These are phyloP conservation scores for Parnassius glacialis DNA, from an alignment of 2,888 invertebrate species.

Conservation along the genomic window DNA sequence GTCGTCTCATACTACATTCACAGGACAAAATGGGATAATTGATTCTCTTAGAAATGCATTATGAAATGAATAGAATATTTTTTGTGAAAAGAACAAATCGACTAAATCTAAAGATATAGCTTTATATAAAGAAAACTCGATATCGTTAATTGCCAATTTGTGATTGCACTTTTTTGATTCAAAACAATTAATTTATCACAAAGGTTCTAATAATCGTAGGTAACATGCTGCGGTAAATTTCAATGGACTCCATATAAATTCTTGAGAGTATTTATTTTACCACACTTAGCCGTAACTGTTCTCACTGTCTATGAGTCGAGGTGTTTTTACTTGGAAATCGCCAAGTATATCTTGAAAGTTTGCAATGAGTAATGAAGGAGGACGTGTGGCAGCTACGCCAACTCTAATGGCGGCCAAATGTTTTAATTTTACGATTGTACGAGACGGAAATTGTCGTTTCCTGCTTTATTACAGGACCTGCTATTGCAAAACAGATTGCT, in stretches of 20 bases:
- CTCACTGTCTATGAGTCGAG: constrained; percentile 38
- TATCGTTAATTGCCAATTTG: too few species aligned
- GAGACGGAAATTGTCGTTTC: background rate
- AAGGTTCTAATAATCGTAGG: too few species aligned
- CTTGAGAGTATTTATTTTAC: background rate
- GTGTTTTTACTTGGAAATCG: constrained; percentile 41
- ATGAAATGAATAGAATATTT: too few species aligned
- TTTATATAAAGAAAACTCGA: too few species aligned
- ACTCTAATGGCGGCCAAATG: constrained; percentile 50
- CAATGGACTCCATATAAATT: constrained; percentile 4
- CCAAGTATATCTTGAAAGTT: constrained; percentile 38
- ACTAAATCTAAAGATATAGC: too few species aligned
- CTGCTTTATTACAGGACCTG: background rate
- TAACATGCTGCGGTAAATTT: too few species aligned
- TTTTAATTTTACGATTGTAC: constrained; percentile 46
- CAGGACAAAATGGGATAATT: too few species aligned
- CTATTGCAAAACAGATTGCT: background rate
- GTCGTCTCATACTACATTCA: too few species aligned
- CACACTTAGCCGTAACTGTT: constrained; percentile 5
- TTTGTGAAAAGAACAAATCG: too few species aligned
- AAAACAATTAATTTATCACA: too few species aligned
- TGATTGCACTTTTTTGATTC: too few species aligned
- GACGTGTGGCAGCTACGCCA: constrained; percentile 45
- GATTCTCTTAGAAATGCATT: too few species aligned
- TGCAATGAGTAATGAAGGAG: constrained; percentile 46